A percentile compares a stretch with the other conserved stretches of the same genome.
phyloP scores from a whole-genome alignment of 1,140 invertebrate genomes.

The Cotesia vestalis region DNA sequence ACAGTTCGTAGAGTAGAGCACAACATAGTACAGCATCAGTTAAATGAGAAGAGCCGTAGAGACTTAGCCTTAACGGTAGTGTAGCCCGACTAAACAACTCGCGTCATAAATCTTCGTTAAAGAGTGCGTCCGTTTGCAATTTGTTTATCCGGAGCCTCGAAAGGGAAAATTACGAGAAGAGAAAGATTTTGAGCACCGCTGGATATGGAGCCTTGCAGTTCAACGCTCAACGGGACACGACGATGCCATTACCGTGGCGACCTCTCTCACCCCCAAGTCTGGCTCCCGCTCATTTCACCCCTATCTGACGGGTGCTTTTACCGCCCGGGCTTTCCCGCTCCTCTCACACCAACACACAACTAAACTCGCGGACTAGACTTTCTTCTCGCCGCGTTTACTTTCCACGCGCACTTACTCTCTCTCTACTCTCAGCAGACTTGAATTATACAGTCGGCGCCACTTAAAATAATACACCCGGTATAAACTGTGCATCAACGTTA shows the following conservation, averaged over 20 bases:
- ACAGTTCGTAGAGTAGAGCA: too few relatives aligned
- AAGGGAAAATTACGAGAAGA: constrained; percentile 7
- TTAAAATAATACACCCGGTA: constrained; percentile 65
- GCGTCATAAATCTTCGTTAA: constrained; percentile 18
- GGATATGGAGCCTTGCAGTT: neutral
- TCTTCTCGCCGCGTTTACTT: too few relatives aligned
- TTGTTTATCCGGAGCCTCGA: constrained; percentile 6
- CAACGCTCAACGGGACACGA: constrained; percentile 14
- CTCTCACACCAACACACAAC: neutral
- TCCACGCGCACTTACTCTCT: constrained; percentile 4
- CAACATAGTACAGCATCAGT: neutral
- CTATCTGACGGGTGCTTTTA: neutral
- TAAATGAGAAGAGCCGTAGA: neutral
- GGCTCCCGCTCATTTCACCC: constrained; percentile 10
- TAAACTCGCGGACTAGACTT: too few relatives aligned
- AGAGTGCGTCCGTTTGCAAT: constrained; percentile 14
- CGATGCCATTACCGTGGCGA: constrained; percentile 20
- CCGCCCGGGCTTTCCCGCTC: neutral
- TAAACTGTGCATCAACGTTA: constrained; percentile 65
- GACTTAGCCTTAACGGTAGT: neutral
- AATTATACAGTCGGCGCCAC: constrained; percentile 62
- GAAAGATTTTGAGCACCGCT: constrained; percentile 15
- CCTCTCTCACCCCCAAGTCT: constrained; percentile 5
- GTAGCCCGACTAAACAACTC: neutral
- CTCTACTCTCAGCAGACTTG: constrained; percentile 43